Percentiles rank a stretch among this genome's conserved stretches.
Evolutionary conservation across 2,797 vertebrate species (phyloP).

Genomic region (Erethizon dorsatum): DNA sequence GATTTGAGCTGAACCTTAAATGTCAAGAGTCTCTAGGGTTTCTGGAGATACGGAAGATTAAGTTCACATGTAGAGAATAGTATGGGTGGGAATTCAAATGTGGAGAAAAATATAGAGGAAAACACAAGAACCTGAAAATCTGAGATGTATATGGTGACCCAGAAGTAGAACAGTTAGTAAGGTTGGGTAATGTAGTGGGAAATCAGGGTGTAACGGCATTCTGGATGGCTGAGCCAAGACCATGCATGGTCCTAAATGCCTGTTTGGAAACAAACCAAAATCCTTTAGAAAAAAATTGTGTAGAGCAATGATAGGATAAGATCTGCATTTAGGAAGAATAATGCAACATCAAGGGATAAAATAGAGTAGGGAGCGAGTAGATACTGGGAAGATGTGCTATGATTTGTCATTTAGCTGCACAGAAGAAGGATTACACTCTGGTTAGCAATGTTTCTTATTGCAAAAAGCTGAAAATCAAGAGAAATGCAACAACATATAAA

Average conservation of each 20-base stretch:
- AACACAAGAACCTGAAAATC: conserved; percentile 30
- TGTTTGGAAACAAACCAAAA: background rate
- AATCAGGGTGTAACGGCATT: background rate
- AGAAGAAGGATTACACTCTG: conserved; percentile 58
- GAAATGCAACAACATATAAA: conserved; percentile 62
- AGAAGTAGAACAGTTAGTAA: conserved; percentile 9
- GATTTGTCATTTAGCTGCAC: conserved; percentile 62
- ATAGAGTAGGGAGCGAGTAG: conserved; percentile 4
- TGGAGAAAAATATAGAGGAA: conserved; percentile 30
- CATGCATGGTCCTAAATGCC: background rate
- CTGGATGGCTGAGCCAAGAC: conserved; percentile 4
- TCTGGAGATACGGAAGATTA: conserved; percentile 35
- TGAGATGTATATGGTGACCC: background rate
- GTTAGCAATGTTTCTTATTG: conserved; percentile 65
- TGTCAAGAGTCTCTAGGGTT: conserved; percentile 13
- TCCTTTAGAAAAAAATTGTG: conserved; percentile 3
- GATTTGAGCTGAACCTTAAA: conserved; percentile 62
- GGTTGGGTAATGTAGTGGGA: background rate
- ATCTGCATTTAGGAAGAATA: conserved; percentile 66
- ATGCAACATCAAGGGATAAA: conserved; percentile 60
- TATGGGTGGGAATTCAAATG: conserved; percentile 10
- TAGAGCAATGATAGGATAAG: conserved; percentile 45
- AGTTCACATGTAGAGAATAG: conserved; percentile 57
- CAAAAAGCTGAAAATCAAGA: conserved; percentile 61
- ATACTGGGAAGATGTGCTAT: conserved; percentile 39